Conservation (phyloP, 2,888 invertebrate genomes). For the Leptopterna dolabrata region DNA sequence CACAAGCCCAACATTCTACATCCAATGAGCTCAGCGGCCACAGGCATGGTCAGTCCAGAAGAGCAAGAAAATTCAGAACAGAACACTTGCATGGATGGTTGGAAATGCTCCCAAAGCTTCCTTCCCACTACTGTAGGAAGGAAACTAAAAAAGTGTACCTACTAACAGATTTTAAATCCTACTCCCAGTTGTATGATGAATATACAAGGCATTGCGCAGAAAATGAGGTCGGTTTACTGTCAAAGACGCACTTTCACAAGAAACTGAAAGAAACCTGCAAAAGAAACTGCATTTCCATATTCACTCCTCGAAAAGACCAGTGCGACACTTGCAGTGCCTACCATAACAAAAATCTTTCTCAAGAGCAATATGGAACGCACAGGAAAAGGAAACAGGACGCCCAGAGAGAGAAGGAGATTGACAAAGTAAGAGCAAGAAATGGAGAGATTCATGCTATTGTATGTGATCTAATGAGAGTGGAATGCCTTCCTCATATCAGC, state of each 20-base stretch:
- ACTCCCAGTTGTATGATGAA: neutral
- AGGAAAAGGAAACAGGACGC: conserved; percentile 11
- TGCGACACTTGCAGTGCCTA: conserved; percentile 41
- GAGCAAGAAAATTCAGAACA: too few relatives aligned
- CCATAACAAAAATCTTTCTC: conserved; percentile 6
- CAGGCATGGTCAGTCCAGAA: neutral
- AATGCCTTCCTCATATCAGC: conserved; percentile 4
- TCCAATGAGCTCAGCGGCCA: neutral
- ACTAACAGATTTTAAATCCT: neutral
- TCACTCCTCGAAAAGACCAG: conserved; percentile 38
- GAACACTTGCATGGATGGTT: neutral
- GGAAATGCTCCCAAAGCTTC: neutral
- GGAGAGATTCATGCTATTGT: conserved; percentile 15
- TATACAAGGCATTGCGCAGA: neutral
- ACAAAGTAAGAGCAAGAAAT: conserved; percentile 4
- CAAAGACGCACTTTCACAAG: neutral
- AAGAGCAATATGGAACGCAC: conserved; percentile 39
- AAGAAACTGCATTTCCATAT: neutral
- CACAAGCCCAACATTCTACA: neutral
- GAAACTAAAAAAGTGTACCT: neutral
- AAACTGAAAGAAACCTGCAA: neutral
- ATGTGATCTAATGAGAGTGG: conserved; percentile 24
- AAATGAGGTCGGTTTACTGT: neutral
- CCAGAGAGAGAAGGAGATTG: conserved; percentile 23
- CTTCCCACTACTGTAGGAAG: neutral